These are phyloP conservation scores for Cephus spinipes DNA, from an alignment of 2,888 invertebrate species.

Conservation along the genomic window DNA sequence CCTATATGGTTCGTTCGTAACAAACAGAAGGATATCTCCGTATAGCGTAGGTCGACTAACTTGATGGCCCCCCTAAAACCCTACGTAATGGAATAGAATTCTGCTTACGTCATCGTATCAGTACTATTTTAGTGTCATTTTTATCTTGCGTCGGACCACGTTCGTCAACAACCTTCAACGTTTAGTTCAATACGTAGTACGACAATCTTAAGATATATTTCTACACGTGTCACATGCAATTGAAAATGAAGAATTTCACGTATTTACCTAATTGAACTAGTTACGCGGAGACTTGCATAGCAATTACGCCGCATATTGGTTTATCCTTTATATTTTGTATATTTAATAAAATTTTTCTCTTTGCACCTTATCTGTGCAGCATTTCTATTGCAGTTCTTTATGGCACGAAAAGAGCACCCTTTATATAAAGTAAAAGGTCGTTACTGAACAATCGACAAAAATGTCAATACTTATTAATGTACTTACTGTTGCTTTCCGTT, in stretches of 20 bases:
- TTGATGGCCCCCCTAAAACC: background rate
- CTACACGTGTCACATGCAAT: background rate
- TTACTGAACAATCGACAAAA: background rate
- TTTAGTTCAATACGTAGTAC: background rate
- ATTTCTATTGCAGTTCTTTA: background rate
- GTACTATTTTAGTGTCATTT: background rate
- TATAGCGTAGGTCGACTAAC: background rate
- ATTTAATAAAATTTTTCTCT: background rate
- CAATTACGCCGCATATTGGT: background rate
- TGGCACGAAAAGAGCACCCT: background rate
- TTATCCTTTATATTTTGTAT: background rate
- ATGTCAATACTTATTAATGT: conserved; percentile 7
- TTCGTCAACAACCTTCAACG: background rate
- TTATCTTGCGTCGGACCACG: background rate
- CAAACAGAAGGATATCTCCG: conserved; percentile 6
- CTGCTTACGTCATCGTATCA: background rate
- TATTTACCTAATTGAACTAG: background rate
- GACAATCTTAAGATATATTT: background rate
- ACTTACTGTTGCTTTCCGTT: conserved; percentile 82
- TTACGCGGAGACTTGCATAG: background rate
- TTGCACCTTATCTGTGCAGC: background rate
- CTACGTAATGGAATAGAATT: background rate
- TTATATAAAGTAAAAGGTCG: background rate
- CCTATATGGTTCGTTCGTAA: background rate
- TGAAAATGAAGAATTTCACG: background rate